Evolutionary conservation across 2,797 vertebrate genomes (phyloP), one percentile per base, ranked within the genome.

Genomic region (Sylvia borin): DNA sequence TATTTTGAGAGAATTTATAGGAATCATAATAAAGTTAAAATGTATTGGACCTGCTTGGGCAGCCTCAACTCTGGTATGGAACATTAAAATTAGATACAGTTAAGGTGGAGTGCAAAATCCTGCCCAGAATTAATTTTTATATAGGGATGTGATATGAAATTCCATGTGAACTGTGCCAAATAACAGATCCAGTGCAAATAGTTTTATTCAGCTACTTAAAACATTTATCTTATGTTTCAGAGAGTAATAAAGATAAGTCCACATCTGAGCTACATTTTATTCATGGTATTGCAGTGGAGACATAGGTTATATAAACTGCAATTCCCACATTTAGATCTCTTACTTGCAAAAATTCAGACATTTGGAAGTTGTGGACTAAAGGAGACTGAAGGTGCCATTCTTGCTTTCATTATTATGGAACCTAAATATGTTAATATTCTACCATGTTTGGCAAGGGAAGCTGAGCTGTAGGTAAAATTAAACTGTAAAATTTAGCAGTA

Each of bases 1-100:
- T 90, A 85, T 96, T 95, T 94, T 3, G 60, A 73, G 76, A 91
- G 74, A 68, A 61, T 93, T 95, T 92, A 42, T 85, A 66, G 64
- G 29, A 80, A 90, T 93, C 2, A 10, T 70, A 80, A 90, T 92
- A 89, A 93, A 89, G 54, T 85, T 81, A 84, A 91, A 80, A 85
- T 54, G 74, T 65, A 78, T 31, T 72, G 71, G 70, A 83, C 64
- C 81, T 67, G 31, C 85, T 66, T 83, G 93, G 83, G 62, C 85
- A 89, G 51, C 78, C 73, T 79, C 60, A 80, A 2, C 54, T 90
- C 57, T 78, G n/a, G 74, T 80, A 21, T 54, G 53, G 48, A 93
- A 78, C 29, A n/a, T 85, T 81, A 78, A 89, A 92, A 86, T 62
- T 61, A 85, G 74, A 50, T 84, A 66, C 0, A 0, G 53, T 79